These are phyloP conservation scores for Nomada flava DNA, from an alignment of 2,888 invertebrate species.

Conservation along the genomic window DNA sequence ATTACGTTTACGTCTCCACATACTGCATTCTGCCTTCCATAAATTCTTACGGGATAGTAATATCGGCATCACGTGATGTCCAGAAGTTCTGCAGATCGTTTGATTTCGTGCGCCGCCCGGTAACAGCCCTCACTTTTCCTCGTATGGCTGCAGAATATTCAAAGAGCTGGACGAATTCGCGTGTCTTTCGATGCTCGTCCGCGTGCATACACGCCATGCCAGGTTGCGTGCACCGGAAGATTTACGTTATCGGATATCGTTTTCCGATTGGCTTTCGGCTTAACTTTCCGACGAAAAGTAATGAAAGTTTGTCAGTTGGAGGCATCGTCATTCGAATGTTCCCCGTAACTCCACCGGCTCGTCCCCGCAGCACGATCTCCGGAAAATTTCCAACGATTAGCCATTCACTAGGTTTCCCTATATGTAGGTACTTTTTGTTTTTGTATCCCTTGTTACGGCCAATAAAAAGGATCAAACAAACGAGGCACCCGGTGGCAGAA, in stretches of 20 bases:
- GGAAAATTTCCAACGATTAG: conserved; percentile 7
- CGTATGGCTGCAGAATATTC: conserved; percentile 54
- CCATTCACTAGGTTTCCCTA: background rate
- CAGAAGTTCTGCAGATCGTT: conserved; percentile 49
- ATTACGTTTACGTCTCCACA: conserved; percentile 10
- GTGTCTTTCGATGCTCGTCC: conserved; percentile 57
- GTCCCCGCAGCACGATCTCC: background rate
- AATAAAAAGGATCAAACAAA: background rate
- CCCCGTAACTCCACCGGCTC: background rate
- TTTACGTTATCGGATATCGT: conserved; percentile 80
- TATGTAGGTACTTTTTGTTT: no score
- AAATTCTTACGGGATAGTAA: conserved; percentile 32
- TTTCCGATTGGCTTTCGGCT: conserved; percentile 78
- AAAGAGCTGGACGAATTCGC: conserved; percentile 59
- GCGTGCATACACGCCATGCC: conserved; percentile 49
- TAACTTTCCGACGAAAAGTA: conserved; percentile 75
- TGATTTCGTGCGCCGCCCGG: conserved; percentile 47
- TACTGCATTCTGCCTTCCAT: background rate
- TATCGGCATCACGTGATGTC: conserved; percentile 53
- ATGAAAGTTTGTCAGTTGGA: conserved; percentile 75
- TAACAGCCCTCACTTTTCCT: conserved; percentile 46
- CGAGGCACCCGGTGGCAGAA: no score
- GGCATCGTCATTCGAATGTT: conserved; percentile 38
- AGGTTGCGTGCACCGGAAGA: conserved; percentile 61
- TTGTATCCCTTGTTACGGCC: background rate